phyloP scores from a whole-genome alignment of 1,140 invertebrate species.

The Drosophila willistoni region DNA sequence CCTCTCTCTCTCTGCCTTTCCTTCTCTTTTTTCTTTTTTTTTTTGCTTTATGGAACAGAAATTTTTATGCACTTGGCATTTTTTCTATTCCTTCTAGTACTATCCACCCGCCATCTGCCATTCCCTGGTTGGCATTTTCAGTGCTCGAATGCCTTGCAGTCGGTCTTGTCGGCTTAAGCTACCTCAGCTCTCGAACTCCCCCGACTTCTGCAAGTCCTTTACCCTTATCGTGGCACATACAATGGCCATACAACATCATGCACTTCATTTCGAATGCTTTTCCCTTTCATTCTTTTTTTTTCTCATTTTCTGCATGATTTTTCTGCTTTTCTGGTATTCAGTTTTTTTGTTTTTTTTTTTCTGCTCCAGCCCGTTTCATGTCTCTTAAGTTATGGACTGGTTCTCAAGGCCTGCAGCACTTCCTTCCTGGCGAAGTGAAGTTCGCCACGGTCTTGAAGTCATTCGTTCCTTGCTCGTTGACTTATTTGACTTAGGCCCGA shows the following conservation, averaged over 20 bases:
- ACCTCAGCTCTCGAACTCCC: constrained; percentile 8
- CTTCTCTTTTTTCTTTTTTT: background rate
- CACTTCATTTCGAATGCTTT: constrained; percentile 73
- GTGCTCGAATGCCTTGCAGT: constrained; percentile 56
- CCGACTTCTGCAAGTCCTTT: background rate
- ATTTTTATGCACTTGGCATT: constrained; percentile 74
- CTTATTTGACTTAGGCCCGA: constrained; percentile 14
- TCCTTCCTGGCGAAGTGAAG: constrained; percentile 57
- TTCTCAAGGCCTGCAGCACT: constrained; percentile 54
- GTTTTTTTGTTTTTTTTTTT: constrained; percentile 5
- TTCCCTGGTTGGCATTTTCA: constrained; percentile 63
- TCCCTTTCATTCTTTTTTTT: constrained; percentile 27
- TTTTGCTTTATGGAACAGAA: constrained; percentile 31
- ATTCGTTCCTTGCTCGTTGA: constrained; percentile 35
- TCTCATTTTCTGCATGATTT: constrained; percentile 1
- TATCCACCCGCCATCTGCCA: constrained; percentile 50
- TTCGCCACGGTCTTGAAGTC: constrained; percentile 19
- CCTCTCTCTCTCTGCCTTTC: background rate
- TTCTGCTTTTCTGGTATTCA: constrained; percentile 5
- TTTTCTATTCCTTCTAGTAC: constrained; percentile 50
- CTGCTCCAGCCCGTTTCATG: constrained; percentile 56
- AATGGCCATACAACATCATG: constrained; percentile 61
- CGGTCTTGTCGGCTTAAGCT: constrained; percentile 74
- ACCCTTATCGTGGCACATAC: constrained; percentile 24
- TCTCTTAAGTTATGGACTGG: constrained; percentile 57